Percentiles rank a stretch among this genome's conserved stretches.
phyloP scores from a whole-genome alignment of 2,113 vertebrate species.

The Vombatus ursinus region DNA sequence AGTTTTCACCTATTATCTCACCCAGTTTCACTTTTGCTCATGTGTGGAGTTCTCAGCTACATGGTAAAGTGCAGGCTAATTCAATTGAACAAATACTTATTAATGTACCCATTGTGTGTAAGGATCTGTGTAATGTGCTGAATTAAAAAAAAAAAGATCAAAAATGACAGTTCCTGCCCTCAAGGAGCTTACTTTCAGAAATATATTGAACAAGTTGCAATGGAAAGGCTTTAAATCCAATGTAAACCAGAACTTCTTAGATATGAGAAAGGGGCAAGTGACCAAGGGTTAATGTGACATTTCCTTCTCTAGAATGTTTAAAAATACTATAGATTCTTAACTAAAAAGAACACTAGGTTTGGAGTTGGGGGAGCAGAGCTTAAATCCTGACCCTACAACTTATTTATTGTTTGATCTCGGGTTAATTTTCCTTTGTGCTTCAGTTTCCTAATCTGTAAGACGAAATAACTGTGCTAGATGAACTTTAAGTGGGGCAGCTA shows the following conservation, averaged over 20 bases:
- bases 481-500: background rate
- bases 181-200: background rate
- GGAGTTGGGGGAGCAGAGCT: background rate
- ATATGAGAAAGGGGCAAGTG: background rate
- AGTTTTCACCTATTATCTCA: background rate
- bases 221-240: background rate
- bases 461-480: background rate
- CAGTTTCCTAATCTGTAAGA: background rate
- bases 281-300: background rate
- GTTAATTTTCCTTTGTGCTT: background rate
- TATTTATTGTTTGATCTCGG: background rate
- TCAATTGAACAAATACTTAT: background rate
- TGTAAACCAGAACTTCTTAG: background rate
- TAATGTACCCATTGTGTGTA: background rate
- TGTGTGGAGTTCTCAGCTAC: background rate
- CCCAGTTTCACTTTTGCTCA: background rate
- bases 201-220: rapidly evolving
- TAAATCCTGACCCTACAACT: background rate
- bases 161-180: background rate
- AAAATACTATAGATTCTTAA: background rate
- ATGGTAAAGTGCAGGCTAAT: background rate
- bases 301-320: background rate
- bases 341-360: background rate
- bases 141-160: background rate
- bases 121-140: background rate